phyloP scores from a whole-genome alignment of 2,888 invertebrate species.

The Salpingus planirostris region DNA sequence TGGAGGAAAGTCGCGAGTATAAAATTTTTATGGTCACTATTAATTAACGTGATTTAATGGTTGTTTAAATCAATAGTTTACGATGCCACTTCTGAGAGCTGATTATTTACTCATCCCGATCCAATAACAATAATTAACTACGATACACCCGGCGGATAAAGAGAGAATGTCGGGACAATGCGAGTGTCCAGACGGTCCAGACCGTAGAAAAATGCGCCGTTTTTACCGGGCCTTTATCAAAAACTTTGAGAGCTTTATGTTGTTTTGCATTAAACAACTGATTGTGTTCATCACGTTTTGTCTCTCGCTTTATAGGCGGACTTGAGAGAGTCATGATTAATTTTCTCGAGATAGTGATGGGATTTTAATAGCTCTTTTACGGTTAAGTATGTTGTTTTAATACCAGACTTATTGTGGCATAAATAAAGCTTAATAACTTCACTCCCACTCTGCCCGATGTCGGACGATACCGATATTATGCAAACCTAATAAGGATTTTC shows the following conservation, averaged over 20 bases:
- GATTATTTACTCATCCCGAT: no score
- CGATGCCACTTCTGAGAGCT: no score
- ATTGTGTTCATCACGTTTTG: conserved; percentile 34
- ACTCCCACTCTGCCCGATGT: no score
- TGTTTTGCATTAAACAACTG: conserved; percentile 39
- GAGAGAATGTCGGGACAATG: no score
- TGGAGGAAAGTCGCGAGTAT: not conserved
- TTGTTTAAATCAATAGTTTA: no score
- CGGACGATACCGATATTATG: no score
- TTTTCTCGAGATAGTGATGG: conserved; percentile 33
- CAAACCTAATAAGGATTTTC: no score
- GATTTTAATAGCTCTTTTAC: conserved; percentile 39
- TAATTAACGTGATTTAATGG: conserved; percentile 5
- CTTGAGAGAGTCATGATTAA: conserved; percentile 35
- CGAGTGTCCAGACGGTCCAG: no score
- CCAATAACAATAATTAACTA: no score
- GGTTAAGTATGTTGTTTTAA: conserved; percentile 37
- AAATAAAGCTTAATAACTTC: conserved; percentile 29
- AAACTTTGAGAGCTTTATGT: conserved; percentile 39
- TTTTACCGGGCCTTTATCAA: conserved; percentile 5
- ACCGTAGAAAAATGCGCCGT: no score
- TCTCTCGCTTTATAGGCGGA: conserved; percentile 30
- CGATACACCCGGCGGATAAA: no score
- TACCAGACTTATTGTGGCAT: conserved; percentile 29
- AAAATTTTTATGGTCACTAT: conserved; percentile 2